Conservation (phyloP, 2,888 invertebrate species). For the Chloromyia formosa region DNA sequence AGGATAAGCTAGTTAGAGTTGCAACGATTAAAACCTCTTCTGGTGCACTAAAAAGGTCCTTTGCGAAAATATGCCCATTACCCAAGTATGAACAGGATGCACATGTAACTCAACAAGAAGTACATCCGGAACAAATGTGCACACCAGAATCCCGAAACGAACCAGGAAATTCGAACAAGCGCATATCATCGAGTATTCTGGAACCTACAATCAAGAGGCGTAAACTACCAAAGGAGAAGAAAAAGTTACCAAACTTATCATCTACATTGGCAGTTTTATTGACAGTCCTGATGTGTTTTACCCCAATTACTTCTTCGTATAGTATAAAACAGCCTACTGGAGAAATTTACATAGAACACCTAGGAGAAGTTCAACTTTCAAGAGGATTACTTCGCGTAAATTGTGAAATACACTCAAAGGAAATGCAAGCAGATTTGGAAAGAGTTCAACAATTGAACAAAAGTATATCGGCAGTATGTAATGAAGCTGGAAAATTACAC, state of each 20-base stretch:
- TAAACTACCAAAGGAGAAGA: too few relatives aligned
- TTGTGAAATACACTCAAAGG: neutral
- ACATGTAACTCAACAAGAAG: neutral
- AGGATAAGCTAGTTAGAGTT: neutral
- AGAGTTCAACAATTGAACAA: neutral
- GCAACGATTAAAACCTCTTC: neutral
- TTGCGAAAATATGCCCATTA: neutral
- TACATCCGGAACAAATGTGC: neutral
- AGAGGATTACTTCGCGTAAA: neutral
- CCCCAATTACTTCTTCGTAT: too few relatives aligned
- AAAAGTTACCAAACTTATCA: too few relatives aligned
- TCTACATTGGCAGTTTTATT: too few relatives aligned
- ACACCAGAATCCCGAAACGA: too few relatives aligned
- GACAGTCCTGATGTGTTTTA: too few relatives aligned
- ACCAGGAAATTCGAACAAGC: too few relatives aligned
- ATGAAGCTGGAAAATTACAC: neutral
- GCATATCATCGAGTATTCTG: too few relatives aligned
- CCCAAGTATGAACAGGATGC: neutral
- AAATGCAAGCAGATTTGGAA: neutral
- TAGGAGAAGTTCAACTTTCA: conserved; percentile 2
- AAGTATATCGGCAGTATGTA: neutral
- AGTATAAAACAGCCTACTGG: neutral
- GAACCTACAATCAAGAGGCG: too few relatives aligned
- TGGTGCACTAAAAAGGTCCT: too few relatives aligned
- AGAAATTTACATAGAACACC: neutral